Evolutionary conservation across 2,888 invertebrate genomes (phyloP).

Genomic region (Ischnus inquisitorius): DNA sequence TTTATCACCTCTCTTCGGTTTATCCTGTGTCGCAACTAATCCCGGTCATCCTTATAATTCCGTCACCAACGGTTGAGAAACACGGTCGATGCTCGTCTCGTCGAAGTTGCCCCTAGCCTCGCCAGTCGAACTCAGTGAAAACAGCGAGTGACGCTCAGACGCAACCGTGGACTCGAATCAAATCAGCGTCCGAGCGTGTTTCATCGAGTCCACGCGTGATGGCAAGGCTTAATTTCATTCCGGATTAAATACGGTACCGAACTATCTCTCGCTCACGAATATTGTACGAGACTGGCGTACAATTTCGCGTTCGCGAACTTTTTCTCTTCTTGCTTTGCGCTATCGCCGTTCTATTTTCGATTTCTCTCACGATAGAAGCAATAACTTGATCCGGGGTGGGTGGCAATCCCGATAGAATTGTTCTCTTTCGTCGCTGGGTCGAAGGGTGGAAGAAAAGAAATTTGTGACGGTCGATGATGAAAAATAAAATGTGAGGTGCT

Average conservation of each 20-base stretch:
- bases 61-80: neutral
- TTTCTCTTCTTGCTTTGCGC: neutral
- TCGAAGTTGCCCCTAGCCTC: conserved; percentile 19
- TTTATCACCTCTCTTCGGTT: too few species aligned
- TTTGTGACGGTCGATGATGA: neutral
- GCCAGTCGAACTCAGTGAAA: conserved; percentile 35
- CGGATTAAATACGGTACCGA: conserved; percentile 32
- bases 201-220: conserved; percentile 1
- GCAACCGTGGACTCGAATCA: conserved; percentile 31
- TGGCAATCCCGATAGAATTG: conserved; percentile 39
- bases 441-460: neutral
- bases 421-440: neutral
- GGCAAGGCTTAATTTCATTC: conserved; percentile 47
- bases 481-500: conserved; percentile 32
- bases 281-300: neutral
- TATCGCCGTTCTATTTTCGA: neutral
- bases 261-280: neutral
- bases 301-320: neutral
- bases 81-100: conserved; percentile 41
- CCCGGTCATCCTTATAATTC: too few species aligned
- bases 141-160: conserved; percentile 54
- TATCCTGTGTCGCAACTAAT: too few species aligned
- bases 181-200: conserved; percentile 32
- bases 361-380: conserved; percentile 10
- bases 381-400: conserved; percentile 12